phyloP scores from a whole-genome alignment of 2,888 invertebrate species.

The Yponomeuta plumbellus region DNA sequence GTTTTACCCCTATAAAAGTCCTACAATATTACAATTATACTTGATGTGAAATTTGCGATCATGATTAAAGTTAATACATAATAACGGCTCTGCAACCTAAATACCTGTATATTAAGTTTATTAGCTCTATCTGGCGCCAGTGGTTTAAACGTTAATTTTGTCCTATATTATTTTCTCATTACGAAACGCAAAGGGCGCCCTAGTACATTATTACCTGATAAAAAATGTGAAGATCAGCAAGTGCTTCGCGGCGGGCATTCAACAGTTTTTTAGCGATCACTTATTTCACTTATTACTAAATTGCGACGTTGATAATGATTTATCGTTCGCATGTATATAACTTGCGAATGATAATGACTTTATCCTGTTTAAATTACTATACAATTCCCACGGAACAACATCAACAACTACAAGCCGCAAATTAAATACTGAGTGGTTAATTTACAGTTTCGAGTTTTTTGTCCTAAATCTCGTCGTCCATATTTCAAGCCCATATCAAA shows the following conservation, averaged over 20 bases:
- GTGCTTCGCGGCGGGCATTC: conserved; percentile 1
- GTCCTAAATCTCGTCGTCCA: neutral
- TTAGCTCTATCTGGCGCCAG: neutral
- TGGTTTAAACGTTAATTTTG: conserved; percentile 31
- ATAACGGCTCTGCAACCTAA: conserved; percentile 8
- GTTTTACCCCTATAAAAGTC: neutral
- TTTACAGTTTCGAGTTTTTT: neutral
- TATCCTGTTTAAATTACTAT: conserved; percentile 3
- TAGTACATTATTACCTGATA: conserved; percentile 4
- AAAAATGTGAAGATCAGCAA: conserved; percentile 12
- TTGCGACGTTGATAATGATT: conserved; percentile 12
- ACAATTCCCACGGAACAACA: conserved; percentile 11
- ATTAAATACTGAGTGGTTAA: neutral
- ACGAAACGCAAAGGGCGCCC: conserved; percentile 13
- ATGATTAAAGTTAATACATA: neutral
- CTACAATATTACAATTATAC: neutral
- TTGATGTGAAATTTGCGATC: neutral
- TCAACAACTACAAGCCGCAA: neutral
- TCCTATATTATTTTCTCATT: conserved; percentile 44
- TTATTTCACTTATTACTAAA: conserved; percentile 14
- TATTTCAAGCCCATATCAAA: neutral
- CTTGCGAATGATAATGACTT: conserved; percentile 1
- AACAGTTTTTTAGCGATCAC: conserved; percentile 16
- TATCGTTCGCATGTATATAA: conserved; percentile 1
- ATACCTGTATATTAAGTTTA: conserved; percentile 24